phyloP scores from a whole-genome alignment of 2,888 invertebrate genomes.

The Tuberolachnus salignus region DNA sequence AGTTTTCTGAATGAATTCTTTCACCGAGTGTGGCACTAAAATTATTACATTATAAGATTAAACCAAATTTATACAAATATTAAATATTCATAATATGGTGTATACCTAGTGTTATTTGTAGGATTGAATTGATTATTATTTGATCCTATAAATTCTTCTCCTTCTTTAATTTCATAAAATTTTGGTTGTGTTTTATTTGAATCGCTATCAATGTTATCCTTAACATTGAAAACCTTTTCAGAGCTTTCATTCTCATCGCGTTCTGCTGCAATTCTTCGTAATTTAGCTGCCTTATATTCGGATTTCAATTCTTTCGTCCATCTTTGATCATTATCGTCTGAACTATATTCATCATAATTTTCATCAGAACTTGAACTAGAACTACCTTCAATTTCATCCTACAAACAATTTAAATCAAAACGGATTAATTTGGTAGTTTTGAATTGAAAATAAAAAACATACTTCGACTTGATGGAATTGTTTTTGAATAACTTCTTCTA shows the following conservation, averaged over 20 bases:
- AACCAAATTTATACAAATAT: background rate
- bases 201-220: constrained; percentile 60
- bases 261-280: constrained; percentile 63
- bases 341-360: constrained; percentile 65
- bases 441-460: background rate
- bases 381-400: constrained; percentile 63
- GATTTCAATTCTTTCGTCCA: constrained; percentile 83
- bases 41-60: constrained; percentile 58
- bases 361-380: constrained; percentile 61
- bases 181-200: constrained; percentile 64
- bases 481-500: constrained; percentile 67
- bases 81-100: background rate
- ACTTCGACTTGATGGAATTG: constrained; percentile 66
- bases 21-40: constrained; percentile 76
- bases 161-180: constrained; percentile 70
- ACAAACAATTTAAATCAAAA: background rate
- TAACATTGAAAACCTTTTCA: constrained; percentile 54
- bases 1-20: constrained; percentile 70
- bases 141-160: constrained; percentile 67
- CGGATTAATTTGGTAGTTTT: background rate
- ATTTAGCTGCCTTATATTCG: constrained; percentile 72
- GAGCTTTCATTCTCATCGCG: constrained; percentile 60
- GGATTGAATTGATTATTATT: constrained; percentile 32
- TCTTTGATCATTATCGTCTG: constrained; percentile 77
- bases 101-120: constrained; percentile 40